Evolutionary conservation across 2,797 vertebrate species (phyloP), one percentile per base, ranked within the genome.

Genomic region (Trachurus trachurus): DNA sequence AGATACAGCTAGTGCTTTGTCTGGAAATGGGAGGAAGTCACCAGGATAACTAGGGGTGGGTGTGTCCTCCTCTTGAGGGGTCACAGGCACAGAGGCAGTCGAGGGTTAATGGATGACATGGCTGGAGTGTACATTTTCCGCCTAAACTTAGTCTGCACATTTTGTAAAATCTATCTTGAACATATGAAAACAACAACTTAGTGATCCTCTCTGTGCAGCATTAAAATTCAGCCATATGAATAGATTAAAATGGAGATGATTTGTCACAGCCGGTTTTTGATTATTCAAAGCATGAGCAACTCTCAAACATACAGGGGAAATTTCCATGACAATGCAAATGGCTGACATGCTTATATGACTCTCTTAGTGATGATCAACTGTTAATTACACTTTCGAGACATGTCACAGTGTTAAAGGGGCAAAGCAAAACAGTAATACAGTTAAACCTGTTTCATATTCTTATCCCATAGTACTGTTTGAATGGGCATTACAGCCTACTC

Each of bases 391-490:
- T 54, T 37, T 57, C 53, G 13, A 72, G 22, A 66, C 7, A 10
- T 7, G 2, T 11, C 6, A 31, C 21, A 8, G 12, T 61, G 37
- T 4, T 26, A 39, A 39, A 1, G 15, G n/a, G 21, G 26, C 10
- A 49, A 19, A 11, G 13, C 17, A 62, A 34, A 31, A 19, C 16
- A 44, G 21, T 49, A 21, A 62, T 44, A 58, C 49, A 21, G 10
- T 59, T 16, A 37, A 8, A 54, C 53, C 21, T 50, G 15, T 12
- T 39, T 52, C 52, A 60, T 39, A 65, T 59, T 49, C 21, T 56
- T n/a, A 74, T 59, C 69, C 66, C 13, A 1, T n/a, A 59, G 42
- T 15, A 56, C 5, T 54, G 53, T 54, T 65, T 74, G 57, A 69
- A 76, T 50, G 60, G 26, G 66, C 60, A 61, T 49, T 53, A 50